A percentile compares a stretch with the other conserved stretches of the same genome.
Evolutionary conservation across 2,888 invertebrate genomes (phyloP).

Genomic region (Limnephilus lunatus): DNA sequence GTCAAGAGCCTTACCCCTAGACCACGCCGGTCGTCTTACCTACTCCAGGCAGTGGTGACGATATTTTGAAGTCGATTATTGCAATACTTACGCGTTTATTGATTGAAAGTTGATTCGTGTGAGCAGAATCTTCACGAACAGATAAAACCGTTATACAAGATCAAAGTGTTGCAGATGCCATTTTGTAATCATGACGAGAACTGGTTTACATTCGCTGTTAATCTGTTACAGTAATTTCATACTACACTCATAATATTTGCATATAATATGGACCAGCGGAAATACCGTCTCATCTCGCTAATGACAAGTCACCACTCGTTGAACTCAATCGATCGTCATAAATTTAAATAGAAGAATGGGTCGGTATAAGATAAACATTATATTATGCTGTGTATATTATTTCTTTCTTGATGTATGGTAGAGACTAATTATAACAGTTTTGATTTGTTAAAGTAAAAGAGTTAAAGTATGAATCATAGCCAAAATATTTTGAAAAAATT

Average conservation of each 20-base stretch:
- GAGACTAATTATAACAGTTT: no score
- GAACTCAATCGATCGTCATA: neutral
- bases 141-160: constrained; percentile 46
- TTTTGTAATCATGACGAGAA: constrained; percentile 44
- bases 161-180: constrained; percentile 29
- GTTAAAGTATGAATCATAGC: no score
- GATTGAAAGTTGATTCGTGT: no score
- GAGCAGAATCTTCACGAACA: neutral
- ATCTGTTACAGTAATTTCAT: constrained; percentile 16
- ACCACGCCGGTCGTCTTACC: no score
- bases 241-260: constrained; percentile 15
- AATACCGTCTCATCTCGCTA: neutral
- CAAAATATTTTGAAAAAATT: no score
- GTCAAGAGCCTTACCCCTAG: no score
- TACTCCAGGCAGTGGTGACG: no score
- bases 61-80: no score
- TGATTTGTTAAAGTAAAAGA: no score
- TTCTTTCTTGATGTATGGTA: no score
- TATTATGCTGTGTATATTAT: no score
- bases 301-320: neutral
- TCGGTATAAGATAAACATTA: neutral
- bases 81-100: no score
- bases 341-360: neutral
- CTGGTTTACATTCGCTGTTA: constrained; percentile 48
- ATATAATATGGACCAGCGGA: neutral